phyloP scores from a whole-genome alignment of 2,888 invertebrate genomes.

The Petrophora chlorosata region DNA sequence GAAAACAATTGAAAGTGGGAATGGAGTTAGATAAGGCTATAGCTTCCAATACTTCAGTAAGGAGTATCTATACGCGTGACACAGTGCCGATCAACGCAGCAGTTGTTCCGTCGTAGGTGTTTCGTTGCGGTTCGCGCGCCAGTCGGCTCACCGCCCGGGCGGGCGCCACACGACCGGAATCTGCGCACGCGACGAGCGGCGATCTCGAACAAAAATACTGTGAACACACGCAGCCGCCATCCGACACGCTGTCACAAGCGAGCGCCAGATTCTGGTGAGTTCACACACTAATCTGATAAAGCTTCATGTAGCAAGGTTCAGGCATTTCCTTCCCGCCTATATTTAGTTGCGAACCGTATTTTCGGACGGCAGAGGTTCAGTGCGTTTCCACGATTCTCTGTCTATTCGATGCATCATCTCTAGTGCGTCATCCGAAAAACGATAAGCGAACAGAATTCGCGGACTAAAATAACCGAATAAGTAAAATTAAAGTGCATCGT shows the following conservation, averaged over 20 bases:
- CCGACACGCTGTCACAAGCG: slow-evolving; percentile 59
- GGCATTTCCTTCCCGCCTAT: slow-evolving; percentile 50
- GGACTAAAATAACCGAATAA: slow-evolving; percentile 28
- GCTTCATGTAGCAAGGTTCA: neutral
- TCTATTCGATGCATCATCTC: slow-evolving; percentile 24
- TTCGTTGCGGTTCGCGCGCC: slow-evolving; percentile 40
- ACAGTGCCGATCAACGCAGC: slow-evolving; percentile 32
- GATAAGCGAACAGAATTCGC: slow-evolving; percentile 36
- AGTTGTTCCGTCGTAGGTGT: slow-evolving; percentile 25
- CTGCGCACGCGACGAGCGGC: slow-evolving; percentile 76
- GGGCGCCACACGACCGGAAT: slow-evolving; percentile 83
- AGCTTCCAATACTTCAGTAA: neutral
- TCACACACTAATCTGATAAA: neutral
- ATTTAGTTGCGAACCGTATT: slow-evolving; percentile 65
- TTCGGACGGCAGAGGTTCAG: slow-evolving; percentile 54
- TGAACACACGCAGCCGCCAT: slow-evolving; percentile 71
- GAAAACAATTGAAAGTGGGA: no score
- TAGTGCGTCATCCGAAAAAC: slow-evolving; percentile 28
- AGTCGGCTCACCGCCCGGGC: slow-evolving; percentile 83
- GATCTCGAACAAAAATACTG: slow-evolving; percentile 65
- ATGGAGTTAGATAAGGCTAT: no score
- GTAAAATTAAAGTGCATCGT: slow-evolving; percentile 59
- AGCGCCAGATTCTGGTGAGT: slow-evolving; percentile 81
- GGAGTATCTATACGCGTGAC: slow-evolving; percentile 10
- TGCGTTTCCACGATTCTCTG: slow-evolving; percentile 48